phyloP scores from a whole-genome alignment of 1,140 invertebrate species.

The Lycorma delicatula region DNA sequence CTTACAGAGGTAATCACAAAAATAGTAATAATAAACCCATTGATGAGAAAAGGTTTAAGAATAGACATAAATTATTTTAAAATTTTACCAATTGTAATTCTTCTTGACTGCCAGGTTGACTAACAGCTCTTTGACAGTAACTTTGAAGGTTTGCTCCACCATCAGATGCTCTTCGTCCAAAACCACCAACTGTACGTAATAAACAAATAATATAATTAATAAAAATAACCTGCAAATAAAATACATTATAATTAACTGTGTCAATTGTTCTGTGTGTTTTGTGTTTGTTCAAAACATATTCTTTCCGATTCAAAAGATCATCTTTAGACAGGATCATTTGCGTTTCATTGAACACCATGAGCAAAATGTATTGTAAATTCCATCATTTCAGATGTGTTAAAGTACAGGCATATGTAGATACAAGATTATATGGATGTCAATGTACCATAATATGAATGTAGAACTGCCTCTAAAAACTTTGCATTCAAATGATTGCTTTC shows the following conservation, averaged over 20 bases:
- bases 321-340: too few relatives aligned
- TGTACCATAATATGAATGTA: too few relatives aligned
- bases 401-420: too few relatives aligned
- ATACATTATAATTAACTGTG: neutral
- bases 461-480: too few relatives aligned
- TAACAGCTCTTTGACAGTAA: slow-evolving; percentile 56
- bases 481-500: too few relatives aligned
- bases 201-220: too few relatives aligned
- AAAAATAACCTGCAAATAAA: neutral
- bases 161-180: slow-evolving; percentile 88
- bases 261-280: neutral
- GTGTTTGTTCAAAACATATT: neutral
- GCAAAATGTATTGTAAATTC: too few relatives aligned
- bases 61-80: slow-evolving; percentile 9
- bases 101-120: slow-evolving; percentile 56
- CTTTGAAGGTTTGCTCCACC: slow-evolving; percentile 88
- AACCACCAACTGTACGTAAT: slow-evolving; percentile 50
- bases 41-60: slow-evolving; percentile 6
- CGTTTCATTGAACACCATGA: too few relatives aligned
- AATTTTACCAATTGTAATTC: slow-evolving; percentile 42
- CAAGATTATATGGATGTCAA: too few relatives aligned
- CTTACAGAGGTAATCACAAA: too few relatives aligned
- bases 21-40: neutral
- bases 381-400: too few relatives aligned
- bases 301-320: too few relatives aligned